phyloP scores from a whole-genome alignment of 2,797 vertebrate species.

The Picus viridis region DNA sequence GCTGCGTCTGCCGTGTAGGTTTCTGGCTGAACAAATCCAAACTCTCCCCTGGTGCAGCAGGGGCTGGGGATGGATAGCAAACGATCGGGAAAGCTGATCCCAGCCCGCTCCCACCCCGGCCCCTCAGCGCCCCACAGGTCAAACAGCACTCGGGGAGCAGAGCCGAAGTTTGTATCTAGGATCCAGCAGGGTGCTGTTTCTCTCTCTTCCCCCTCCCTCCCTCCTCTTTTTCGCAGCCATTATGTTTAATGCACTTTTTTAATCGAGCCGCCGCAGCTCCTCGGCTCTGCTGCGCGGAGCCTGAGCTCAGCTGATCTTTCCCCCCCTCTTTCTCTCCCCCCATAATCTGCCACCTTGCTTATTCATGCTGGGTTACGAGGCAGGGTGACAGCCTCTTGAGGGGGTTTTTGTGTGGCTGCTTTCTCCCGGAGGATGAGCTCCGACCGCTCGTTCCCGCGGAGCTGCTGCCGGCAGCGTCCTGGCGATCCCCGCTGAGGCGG shows the following conservation, averaged over 20 bases:
- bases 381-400: not conserved
- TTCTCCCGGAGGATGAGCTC: not conserved
- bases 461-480: not conserved
- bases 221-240: not conserved
- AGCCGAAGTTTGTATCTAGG: not conserved
- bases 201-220: accelerated
- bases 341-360: slow-evolving; percentile 14
- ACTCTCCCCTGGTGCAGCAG: slow-evolving; percentile 21
- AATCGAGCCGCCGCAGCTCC: not conserved
- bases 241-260: slow-evolving; percentile 33
- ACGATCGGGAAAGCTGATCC: not conserved
- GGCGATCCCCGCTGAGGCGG: not conserved
- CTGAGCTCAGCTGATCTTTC: not conserved
- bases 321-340: not conserved
- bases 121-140: not conserved
- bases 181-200: not conserved
- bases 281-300: not conserved
- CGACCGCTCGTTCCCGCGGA: not conserved
- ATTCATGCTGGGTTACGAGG: slow-evolving; percentile 21
- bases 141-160: not conserved
- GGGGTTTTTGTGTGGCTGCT: not conserved
- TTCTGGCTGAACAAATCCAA: slow-evolving; percentile 70
- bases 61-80: not conserved
- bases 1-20: slow-evolving; percentile 63
- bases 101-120: not conserved